These are phyloP conservation scores for Strix uralensis DNA, from an alignment of 2,113 vertebrate species.

Conservation along the genomic window DNA sequence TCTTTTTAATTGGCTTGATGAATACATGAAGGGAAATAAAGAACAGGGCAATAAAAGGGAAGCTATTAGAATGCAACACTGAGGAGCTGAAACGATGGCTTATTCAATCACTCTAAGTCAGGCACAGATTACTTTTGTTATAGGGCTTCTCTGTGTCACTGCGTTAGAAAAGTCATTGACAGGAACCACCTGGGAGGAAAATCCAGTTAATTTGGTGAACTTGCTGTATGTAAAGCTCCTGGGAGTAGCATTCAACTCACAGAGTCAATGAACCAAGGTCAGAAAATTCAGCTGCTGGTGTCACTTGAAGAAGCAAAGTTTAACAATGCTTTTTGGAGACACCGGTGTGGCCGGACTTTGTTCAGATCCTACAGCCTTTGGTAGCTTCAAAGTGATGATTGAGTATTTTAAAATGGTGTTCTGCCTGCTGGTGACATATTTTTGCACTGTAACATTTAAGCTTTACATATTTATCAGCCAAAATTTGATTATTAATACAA, in stretches of 20 bases:
- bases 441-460: not conserved
- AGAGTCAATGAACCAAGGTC: not conserved
- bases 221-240: not conserved
- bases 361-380: not conserved
- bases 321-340: not conserved
- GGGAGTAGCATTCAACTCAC: not conserved
- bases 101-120: not conserved
- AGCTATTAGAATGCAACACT: not conserved
- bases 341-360: not conserved
- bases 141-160: not conserved
- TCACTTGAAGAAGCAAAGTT: conserved; percentile 18
- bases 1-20: not conserved
- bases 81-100: not conserved
- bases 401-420: not conserved
- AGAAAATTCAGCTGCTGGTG: conserved; percentile 8
- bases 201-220: not conserved
- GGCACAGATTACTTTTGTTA: not conserved
- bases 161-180: not conserved
- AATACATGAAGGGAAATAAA: not conserved
- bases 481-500: not conserved
- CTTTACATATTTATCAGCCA: not conserved
- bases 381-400: not conserved
- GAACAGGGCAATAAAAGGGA: not conserved
- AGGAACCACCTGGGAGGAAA: not conserved
- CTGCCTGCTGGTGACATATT: not conserved